Evolutionary conservation across 2,113 vertebrate genomes (phyloP), one percentile per base, ranked within the genome.

Genomic region (Microcebus griseorufus): DNA sequence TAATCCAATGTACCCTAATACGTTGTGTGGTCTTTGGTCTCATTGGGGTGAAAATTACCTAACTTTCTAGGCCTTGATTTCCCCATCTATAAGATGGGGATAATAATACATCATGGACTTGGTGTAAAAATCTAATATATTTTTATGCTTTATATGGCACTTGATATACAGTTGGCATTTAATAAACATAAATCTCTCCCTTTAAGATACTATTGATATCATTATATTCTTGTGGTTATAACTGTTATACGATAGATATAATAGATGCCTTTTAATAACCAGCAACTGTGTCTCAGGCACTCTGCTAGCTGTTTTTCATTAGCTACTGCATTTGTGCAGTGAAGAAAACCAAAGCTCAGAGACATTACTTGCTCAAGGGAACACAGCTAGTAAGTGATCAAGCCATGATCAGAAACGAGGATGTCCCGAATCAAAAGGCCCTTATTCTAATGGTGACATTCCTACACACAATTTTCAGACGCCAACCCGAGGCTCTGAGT

Each of bases 311-410:
- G 62, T 80, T 90, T 90, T 72, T 85, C n/a, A 29, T n/a, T 32
- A 9, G n/a, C 48, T 37, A 76, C 51, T 7, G 6, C 39, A 37
- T 45, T 86, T 82, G 70, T 83, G 65, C 62, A 89, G 62, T 58
- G 76, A 90, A 75, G 78, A 76, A 93, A 92, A 92, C 25, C 37
- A 29, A 88, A 69, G 27, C 69, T 95, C 25, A 60, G 67, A 51
- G 58, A 93, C 37, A 27, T 55, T 48, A 81, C 45, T 48, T 87
- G 32, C 64, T 94, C 48, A 86, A 86, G 96, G 42, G 20, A 93
- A 92, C 70, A 55, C 9, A 53, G 85, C 11, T 51, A 70, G 2
- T 32, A 88, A 27, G 29, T 34, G 16, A 69, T 14, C n/a, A 72
- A 51, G 48, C 16, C 83, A 84, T 64, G n/a, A 87, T 23, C 17